A percentile compares a stretch with the other conserved stretches of the same genome.
Conservation (phyloP, 2,888 invertebrate genomes). For the Gryllus longicercus region DNA sequence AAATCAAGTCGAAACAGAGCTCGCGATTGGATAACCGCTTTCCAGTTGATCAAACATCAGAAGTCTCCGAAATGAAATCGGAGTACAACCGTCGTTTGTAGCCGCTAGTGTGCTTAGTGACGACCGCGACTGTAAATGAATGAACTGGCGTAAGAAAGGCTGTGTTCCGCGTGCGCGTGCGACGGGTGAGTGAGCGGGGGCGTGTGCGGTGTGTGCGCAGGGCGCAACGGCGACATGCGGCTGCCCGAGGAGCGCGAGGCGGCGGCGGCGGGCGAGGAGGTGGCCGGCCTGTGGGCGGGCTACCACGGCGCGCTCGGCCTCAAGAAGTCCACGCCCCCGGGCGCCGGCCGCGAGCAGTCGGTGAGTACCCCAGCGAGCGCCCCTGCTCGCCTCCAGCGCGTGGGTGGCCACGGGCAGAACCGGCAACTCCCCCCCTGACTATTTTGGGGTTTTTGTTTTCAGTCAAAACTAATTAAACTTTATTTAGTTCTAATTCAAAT, state of each 20-base stretch:
- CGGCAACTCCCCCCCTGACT: background rate
- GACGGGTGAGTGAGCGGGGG: background rate
- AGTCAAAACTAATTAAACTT: background rate
- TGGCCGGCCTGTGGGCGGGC: conserved; percentile 83
- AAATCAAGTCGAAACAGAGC: too few relatives aligned
- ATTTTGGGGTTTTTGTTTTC: background rate
- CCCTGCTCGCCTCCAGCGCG: background rate
- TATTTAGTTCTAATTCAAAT: too few relatives aligned
- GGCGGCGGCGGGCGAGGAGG: conserved; percentile 56
- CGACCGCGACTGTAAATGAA: too few relatives aligned
- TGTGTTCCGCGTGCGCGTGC: background rate
- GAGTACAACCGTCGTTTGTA: too few relatives aligned
- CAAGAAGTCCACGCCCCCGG: conserved; percentile 51
- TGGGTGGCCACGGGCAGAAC: background rate
- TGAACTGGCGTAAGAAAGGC: too few relatives aligned
- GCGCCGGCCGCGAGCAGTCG: conserved; percentile 62
- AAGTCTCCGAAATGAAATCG: too few relatives aligned
- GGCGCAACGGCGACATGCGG: conserved; percentile 38
- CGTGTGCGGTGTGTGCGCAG: conserved; percentile 32
- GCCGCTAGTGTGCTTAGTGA: too few relatives aligned
- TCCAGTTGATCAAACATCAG: too few relatives aligned
- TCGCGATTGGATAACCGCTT: too few relatives aligned
- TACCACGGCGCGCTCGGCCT: conserved; percentile 68
- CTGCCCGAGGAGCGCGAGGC: conserved; percentile 47
- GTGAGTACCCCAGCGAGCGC: conserved; percentile 50